Base-by-base conservation (phyloP, 1,140 invertebrate genomes). In the Diachasma alloeum region DNA sequence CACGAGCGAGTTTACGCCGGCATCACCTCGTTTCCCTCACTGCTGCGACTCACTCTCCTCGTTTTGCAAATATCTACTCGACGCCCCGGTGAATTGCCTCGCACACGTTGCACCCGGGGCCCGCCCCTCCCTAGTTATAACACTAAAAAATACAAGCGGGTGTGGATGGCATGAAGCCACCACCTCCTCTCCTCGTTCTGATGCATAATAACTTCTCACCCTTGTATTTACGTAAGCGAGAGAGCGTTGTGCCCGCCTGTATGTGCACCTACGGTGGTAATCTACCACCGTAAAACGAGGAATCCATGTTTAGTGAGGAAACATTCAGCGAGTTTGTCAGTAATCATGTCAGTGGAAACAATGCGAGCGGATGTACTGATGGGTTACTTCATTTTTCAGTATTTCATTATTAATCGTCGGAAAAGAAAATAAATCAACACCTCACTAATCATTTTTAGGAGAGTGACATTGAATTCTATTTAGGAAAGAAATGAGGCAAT, bases 271-370 rank as follows among this genome's bases (percentile, higher is more conserved):
- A 26, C 59, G 24, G 59, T 63, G 22, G 68, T 72, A 72, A 72
- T 72, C 70, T 46, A 31, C 70, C 70, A 72, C 70, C 70, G 70
- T 72, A 72, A 72, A 72, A 53, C 44, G n/a, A 13, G 42, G n/a
- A 48, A 72, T 13, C 22, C 59, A 53, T 72, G 42, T 72, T 72
- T 17, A 48, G 11, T 46, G 42, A 11, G 26, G 22, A 8, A 31
- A 26, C 9, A 15, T 26, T 63, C 59, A 24, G 11, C 19, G 59
- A 63, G 59, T 24, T 63, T 63, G 24, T 22, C n/a, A 2, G 48
- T 63, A 63, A 63, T 63, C 59, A 63, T 63, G 59, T 63, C 11
- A 13, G 13, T 6, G 19, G 59, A 31, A 26, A 63, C 24, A 63
- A 24, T 63, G 46, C 31, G 4, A 56, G 8, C 4, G 24, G 4